Percentiles rank a stretch among this genome's conserved stretches.
Conservation (phyloP, 2,113 vertebrate species). For the Fulica atra region DNA sequence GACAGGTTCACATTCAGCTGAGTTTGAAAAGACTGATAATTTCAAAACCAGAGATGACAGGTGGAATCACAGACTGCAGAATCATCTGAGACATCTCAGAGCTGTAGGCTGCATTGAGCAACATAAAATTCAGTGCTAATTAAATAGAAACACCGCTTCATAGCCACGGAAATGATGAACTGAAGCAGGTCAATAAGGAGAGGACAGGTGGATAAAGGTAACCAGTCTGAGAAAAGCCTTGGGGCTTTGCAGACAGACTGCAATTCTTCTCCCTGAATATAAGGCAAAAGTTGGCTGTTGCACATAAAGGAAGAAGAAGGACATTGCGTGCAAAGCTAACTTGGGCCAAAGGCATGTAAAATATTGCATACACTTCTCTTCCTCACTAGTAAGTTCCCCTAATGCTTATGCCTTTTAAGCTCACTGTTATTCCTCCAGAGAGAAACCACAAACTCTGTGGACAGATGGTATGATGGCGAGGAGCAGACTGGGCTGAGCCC, state of each 20-base stretch:
- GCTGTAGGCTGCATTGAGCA: background rate
- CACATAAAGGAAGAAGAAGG: background rate
- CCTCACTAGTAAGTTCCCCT: background rate
- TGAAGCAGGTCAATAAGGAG: background rate
- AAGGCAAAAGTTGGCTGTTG: background rate
- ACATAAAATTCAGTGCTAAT: background rate
- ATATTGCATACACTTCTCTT: background rate
- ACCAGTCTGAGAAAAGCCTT: background rate
- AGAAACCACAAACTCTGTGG: background rate
- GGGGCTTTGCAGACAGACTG: background rate
- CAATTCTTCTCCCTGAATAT: background rate
- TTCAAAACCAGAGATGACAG: background rate
- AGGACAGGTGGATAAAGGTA: background rate
- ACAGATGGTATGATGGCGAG: background rate
- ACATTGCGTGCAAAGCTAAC: background rate
- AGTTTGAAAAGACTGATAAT: background rate
- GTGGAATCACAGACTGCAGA: background rate
- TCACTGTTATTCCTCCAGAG: background rate
- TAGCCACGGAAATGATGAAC: background rate
- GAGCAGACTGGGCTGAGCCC: background rate
- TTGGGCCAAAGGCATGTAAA: background rate
- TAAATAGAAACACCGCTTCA: background rate
- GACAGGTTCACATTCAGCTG: background rate
- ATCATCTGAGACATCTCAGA: background rate
- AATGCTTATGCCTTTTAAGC: background rate